Evolutionary conservation across 2,797 vertebrate species (phyloP).

Genomic region (Argya squamiceps): DNA sequence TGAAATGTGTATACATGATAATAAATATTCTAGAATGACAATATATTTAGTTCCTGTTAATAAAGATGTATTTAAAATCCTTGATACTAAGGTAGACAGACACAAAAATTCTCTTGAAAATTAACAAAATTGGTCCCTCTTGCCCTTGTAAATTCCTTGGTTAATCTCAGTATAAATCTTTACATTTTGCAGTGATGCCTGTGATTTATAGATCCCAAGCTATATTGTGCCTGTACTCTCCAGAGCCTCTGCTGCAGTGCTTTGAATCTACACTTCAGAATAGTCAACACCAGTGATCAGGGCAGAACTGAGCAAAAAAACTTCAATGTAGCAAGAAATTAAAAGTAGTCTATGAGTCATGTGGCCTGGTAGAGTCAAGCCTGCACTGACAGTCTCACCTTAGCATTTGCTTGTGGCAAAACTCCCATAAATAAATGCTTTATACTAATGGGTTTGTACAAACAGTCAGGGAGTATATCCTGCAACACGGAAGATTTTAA

Average conservation of each 20-base stretch:
- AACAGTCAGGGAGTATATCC: not conserved
- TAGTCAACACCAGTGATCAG: not conserved
- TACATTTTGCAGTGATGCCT: not conserved
- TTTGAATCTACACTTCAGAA: not conserved
- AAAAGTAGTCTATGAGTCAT: not conserved
- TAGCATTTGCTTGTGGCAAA: constrained; percentile 5
- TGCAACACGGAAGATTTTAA: not conserved
- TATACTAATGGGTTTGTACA: constrained; percentile 1
- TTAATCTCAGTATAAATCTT: not conserved
- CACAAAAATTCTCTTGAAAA: not conserved
- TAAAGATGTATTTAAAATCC: not conserved
- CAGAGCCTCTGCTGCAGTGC: not conserved
- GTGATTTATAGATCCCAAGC: not conserved
- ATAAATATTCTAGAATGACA: not conserved
- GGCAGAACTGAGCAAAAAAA: not conserved
- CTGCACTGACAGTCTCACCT: constrained; percentile 6
- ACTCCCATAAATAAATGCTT: constrained; percentile 12
- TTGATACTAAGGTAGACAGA: not conserved
- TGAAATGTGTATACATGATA: not conserved
- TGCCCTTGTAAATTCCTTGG: not conserved
- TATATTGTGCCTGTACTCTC: not conserved
- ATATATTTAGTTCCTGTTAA: not conserved
- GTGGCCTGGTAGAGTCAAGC: not conserved
- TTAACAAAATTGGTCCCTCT: not conserved
- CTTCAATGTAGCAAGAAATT: not conserved